A percentile compares a stretch with the other conserved stretches of the same genome.
Evolutionary conservation across 1,140 invertebrate genomes (phyloP).

Genomic region (Mizuhopecten yessoensis): DNA sequence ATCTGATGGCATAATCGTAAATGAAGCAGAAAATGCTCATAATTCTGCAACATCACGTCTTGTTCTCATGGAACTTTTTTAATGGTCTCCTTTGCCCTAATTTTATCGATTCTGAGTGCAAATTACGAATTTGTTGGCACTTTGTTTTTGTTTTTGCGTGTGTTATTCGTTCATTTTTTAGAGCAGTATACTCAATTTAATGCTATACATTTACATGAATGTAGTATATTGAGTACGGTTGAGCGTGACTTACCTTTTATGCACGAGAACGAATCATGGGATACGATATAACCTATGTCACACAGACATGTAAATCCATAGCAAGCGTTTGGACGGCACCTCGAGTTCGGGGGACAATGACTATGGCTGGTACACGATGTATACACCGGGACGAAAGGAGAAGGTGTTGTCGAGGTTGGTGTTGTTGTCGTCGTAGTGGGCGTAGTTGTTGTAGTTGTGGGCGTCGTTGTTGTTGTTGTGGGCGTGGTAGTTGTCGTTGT

Average conservation of each 20-base stretch:
- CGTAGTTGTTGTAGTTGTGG: not conserved
- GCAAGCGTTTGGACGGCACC: slow-evolving; percentile 56
- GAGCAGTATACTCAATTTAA: too few relatives aligned
- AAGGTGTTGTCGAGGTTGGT: not conserved
- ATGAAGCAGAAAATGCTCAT: too few relatives aligned
- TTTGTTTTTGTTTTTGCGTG: too few relatives aligned
- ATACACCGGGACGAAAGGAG: slow-evolving; percentile 26
- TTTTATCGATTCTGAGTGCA: too few relatives aligned
- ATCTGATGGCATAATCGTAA: too few relatives aligned
- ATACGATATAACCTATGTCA: slow-evolving; percentile 44
- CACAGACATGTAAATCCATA: slow-evolving; percentile 57
- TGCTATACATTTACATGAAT: too few relatives aligned
- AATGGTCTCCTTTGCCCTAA: too few relatives aligned
- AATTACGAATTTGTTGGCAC: too few relatives aligned
- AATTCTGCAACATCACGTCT: too few relatives aligned
- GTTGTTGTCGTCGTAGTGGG: not conserved
- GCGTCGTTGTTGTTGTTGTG: not conserved
- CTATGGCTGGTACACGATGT: slow-evolving; percentile 49
- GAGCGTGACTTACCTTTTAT: slow-evolving; percentile 56
- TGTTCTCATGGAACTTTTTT: too few relatives aligned
- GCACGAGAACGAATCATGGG: slow-evolving; percentile 43
- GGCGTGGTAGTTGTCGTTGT: not conserved
- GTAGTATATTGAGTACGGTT: too few relatives aligned
- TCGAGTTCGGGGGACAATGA: slow-evolving; percentile 48
- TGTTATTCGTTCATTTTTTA: too few relatives aligned